A percentile compares a stretch with the other conserved stretches of the same genome.
Conservation (phyloP, 2,113 vertebrate species). For the Agelaius tricolor region DNA sequence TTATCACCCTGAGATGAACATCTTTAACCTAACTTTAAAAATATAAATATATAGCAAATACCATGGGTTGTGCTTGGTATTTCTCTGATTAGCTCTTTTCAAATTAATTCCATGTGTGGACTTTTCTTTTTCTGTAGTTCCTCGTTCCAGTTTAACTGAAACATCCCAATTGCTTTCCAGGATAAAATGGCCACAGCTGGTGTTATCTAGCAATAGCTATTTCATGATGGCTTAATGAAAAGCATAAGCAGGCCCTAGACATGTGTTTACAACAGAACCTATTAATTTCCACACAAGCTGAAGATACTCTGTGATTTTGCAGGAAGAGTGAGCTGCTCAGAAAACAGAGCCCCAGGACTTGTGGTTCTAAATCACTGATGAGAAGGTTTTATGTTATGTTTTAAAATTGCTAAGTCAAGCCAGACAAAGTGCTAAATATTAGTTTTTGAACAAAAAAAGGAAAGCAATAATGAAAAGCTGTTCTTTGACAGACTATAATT, state of each 20-base stretch:
- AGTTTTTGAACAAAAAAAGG: not conserved
- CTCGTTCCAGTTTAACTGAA: conserved; percentile 10
- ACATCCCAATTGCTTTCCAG: not conserved
- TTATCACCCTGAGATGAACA: not conserved
- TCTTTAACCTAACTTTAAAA: not conserved
- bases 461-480: not conserved
- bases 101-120: conserved; percentile 14
- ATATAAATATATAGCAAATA: not conserved
- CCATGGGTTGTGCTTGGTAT: not conserved
- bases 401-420: not conserved
- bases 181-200: not conserved
- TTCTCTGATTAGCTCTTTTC: not conserved
- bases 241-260: not conserved
- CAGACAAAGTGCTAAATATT: not conserved
- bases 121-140: not conserved
- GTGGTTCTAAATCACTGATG: not conserved
- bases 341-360: not conserved
- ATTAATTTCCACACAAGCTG: not conserved
- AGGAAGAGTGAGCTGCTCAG: not conserved
- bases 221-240: conserved; percentile 23
- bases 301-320: not conserved
- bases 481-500: not conserved
- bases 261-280: not conserved
- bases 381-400: not conserved
- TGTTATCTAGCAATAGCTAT: conserved; percentile 26